phyloP scores from a whole-genome alignment of 2,113 vertebrate species.

The Colistium nudipinnis region DNA sequence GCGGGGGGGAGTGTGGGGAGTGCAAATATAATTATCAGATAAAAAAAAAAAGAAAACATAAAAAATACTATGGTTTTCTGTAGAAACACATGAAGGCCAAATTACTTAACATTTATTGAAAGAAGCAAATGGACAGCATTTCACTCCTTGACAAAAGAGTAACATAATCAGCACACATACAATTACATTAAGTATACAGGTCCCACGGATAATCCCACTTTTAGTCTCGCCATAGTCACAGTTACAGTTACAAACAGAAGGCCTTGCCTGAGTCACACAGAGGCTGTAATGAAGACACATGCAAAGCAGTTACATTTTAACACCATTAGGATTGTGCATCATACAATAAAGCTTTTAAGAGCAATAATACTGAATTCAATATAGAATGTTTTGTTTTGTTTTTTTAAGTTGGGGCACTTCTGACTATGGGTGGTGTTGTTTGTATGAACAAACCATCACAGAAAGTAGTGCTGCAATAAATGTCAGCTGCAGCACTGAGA shows the following conservation, averaged over 20 bases:
- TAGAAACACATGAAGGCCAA: constrained; percentile 4
- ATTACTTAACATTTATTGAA: constrained; percentile 70
- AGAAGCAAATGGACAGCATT: constrained; percentile 53
- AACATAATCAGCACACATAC: constrained; percentile 61
- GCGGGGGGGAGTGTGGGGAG: no score
- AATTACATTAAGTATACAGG: constrained; percentile 64
- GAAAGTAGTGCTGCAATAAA: constrained; percentile 40
- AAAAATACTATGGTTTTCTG: not conserved
- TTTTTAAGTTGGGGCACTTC: constrained; percentile 15
- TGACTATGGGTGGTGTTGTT: not conserved
- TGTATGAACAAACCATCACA: constrained; percentile 6
- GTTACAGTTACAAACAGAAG: constrained; percentile 65
- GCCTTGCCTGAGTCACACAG: constrained; percentile 26
- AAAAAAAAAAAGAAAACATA: no score
- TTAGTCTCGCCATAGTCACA: constrained; percentile 59
- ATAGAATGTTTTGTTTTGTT: constrained; percentile 45
- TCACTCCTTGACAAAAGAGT: constrained; percentile 48
- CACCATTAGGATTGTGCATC: constrained; percentile 44
- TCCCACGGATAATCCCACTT: constrained; percentile 70
- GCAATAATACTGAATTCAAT: constrained; percentile 65
- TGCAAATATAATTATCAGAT: no score
- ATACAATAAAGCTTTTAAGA: constrained; percentile 54
- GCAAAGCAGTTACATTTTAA: constrained; percentile 58
- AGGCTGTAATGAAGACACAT: constrained; percentile 55
- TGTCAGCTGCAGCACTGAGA: constrained; percentile 5